These are phyloP conservation scores for Mythimna albipuncta DNA, from an alignment of 2,888 invertebrate species.

Conservation along the genomic window DNA sequence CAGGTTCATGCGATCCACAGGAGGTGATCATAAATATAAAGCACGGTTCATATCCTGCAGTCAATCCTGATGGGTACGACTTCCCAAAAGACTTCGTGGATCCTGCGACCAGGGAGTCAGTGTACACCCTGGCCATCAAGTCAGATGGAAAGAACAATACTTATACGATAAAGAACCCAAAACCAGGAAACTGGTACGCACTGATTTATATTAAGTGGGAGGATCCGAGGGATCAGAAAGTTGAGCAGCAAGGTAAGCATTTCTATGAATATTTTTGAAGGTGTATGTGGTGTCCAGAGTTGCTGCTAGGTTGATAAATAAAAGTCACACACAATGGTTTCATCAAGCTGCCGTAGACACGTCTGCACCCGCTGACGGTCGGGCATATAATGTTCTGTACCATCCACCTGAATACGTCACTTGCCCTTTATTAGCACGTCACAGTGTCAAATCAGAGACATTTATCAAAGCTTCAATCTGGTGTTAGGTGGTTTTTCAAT, in stretches of 20 bases:
- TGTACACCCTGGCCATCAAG: conserved; percentile 90
- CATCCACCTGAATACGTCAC: too few species aligned
- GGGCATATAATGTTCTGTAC: too few species aligned
- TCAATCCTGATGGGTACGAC: conserved; percentile 95
- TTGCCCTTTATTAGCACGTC: too few species aligned
- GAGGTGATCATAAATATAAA: conserved; percentile 94
- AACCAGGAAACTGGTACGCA: conserved; percentile 95
- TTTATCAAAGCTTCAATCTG: too few species aligned
- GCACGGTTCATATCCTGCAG: conserved; percentile 95
- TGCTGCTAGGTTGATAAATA: too few species aligned
- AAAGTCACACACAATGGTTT: too few species aligned
- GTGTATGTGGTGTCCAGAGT: background rate
- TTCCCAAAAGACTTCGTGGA: conserved; percentile 93
- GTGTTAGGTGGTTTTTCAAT: too few species aligned
- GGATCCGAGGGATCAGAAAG: conserved; percentile 93
- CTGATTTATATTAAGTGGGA: conserved; percentile 95
- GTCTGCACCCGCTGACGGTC: too few species aligned
- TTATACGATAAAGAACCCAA: conserved; percentile 92
- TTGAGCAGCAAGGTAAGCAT: conserved; percentile 93
- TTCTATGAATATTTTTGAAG: background rate
- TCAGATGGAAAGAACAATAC: conserved; percentile 92
- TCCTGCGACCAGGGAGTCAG: conserved; percentile 82
- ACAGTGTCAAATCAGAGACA: background rate
- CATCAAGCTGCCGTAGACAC: too few species aligned
- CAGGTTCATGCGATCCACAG: conserved; percentile 91